Percentiles rank a stretch among this genome's conserved stretches.
Conservation (phyloP, 2,113 vertebrate species). For the Delphinus delphis region DNA sequence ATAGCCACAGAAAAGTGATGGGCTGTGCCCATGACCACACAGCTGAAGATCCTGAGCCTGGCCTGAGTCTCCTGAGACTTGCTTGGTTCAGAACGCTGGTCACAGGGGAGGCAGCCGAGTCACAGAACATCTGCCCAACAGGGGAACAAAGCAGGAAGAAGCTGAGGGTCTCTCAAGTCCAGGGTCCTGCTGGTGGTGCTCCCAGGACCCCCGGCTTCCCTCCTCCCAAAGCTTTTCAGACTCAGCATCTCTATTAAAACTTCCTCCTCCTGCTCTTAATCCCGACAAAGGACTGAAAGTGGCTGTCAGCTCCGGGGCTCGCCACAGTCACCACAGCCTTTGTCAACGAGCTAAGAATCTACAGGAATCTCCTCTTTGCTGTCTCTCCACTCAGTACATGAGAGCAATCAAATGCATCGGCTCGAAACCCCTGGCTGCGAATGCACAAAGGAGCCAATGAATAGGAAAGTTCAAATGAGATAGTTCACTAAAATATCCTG, state of each 20-base stretch:
- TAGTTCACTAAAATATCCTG: conserved; percentile 77
- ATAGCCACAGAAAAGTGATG: background rate
- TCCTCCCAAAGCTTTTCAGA: background rate
- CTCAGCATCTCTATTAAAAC: conserved; percentile 54
- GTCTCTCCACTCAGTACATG: conserved; percentile 73
- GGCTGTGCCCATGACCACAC: background rate
- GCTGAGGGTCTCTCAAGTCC: too few relatives aligned
- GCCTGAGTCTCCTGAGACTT: background rate
- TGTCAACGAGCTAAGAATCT: conserved; percentile 78
- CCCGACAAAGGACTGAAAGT: conserved; percentile 77
- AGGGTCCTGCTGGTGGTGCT: background rate
- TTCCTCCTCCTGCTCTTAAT: conserved; percentile 65
- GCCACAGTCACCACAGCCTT: conserved; percentile 73
- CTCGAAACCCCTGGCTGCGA: conserved; percentile 74
- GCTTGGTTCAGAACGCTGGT: background rate
- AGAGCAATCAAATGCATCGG: conserved; percentile 76
- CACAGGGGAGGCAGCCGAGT: background rate
- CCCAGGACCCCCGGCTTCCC: background rate
- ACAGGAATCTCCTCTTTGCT: conserved; percentile 76
- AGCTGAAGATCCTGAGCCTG: background rate
- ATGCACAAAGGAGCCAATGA: conserved; percentile 78
- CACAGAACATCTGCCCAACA: background rate
- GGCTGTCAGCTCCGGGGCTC: conserved; percentile 69
- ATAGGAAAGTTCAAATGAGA: conserved; percentile 77
- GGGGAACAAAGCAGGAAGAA: background rate